Conservation (phyloP, 2,797 vertebrate genomes). For the Poecilia velifera region DNA sequence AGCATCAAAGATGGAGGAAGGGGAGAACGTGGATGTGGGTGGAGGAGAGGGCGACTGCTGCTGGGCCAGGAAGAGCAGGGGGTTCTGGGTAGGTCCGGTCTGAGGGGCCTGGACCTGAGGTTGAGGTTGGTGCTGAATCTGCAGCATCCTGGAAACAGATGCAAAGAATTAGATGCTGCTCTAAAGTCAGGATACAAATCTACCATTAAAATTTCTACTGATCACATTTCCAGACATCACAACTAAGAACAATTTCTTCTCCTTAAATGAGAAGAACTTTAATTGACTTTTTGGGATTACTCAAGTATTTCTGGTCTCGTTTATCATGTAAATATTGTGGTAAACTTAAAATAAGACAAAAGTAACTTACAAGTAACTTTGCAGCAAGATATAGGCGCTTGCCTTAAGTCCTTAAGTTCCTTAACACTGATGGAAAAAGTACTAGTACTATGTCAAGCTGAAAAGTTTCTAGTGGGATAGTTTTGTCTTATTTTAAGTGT, state of each 20-base stretch:
- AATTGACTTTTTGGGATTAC: background rate
- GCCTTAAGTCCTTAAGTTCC: too few relatives aligned
- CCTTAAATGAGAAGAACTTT: background rate
- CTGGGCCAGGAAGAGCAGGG: constrained; percentile 77
- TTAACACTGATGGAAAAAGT: too few relatives aligned
- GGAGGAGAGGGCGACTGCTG: constrained; percentile 78
- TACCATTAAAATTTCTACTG: background rate
- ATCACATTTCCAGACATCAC: background rate
- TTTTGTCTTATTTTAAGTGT: too few relatives aligned
- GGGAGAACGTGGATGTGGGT: constrained; percentile 62
- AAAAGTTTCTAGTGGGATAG: too few relatives aligned
- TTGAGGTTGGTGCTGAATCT: constrained; percentile 90
- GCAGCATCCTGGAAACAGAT: constrained; percentile 86
- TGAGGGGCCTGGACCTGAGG: constrained; percentile 79
- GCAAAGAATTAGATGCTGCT: constrained; percentile 18
- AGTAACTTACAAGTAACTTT: too few relatives aligned
- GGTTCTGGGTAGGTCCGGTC: constrained; percentile 82
- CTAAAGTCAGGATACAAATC: background rate
- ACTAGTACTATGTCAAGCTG: too few relatives aligned
- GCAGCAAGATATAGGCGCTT: too few relatives aligned
- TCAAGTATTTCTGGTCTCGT: too few relatives aligned
- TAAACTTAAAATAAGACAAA: too few relatives aligned
- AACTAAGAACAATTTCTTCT: background rate
- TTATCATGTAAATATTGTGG: too few relatives aligned
- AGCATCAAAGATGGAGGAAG: constrained; percentile 71